Conservation (phyloP, 2,113 vertebrate species). For the Gopherus evgoodei region DNA sequence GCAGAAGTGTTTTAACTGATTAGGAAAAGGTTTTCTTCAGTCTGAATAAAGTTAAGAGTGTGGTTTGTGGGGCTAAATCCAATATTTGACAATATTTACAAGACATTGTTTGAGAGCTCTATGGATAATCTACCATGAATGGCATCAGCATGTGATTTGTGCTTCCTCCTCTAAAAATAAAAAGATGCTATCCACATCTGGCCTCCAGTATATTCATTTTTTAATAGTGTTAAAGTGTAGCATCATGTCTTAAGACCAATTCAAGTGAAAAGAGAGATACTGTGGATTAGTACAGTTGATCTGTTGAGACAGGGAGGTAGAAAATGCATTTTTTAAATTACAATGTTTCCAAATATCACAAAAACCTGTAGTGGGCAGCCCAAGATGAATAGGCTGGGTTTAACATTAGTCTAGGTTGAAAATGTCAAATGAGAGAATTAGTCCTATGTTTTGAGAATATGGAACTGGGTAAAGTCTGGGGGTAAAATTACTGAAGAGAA, state of each 20-base stretch:
- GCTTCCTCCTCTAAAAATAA: neutral
- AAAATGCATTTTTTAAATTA: neutral
- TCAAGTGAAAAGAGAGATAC: neutral
- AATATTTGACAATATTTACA: neutral
- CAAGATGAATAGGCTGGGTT: neutral
- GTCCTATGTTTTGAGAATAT: neutral
- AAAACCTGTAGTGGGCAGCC: neutral
- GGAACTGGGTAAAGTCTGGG: neutral
- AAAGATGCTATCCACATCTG: neutral
- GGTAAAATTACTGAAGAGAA: neutral
- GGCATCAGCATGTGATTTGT: neutral
- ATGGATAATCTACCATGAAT: neutral
- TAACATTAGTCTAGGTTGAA: neutral
- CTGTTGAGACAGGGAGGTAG: neutral
- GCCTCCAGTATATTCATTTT: neutral
- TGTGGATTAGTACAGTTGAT: neutral
- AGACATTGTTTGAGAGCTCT: neutral
- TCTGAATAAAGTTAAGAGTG: neutral
- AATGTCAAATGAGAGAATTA: neutral
- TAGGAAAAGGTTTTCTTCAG: neutral
- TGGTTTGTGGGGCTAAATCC: neutral
- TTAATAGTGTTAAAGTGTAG: neutral
- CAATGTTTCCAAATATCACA: neutral
- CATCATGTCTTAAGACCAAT: neutral
- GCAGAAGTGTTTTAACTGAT: neutral